Evolutionary conservation across 2,888 invertebrate genomes (phyloP).

Genomic region (Bombyx huttoni): DNA sequence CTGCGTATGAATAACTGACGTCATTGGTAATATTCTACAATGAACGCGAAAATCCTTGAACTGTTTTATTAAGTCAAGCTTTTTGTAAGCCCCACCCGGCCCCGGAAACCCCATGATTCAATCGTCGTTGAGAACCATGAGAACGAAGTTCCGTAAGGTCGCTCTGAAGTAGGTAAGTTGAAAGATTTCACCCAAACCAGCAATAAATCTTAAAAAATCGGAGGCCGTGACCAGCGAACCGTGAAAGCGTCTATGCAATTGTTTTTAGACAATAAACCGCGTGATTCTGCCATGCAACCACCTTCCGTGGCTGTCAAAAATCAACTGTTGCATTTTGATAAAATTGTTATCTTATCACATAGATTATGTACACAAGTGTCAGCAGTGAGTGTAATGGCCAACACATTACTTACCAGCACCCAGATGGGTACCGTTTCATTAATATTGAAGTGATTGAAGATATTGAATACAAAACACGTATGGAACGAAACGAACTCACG

Average conservation of each 20-base stretch:
- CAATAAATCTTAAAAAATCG: slow-evolving; percentile 8
- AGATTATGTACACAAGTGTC: slow-evolving; percentile 67
- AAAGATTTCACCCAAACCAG: slow-evolving; percentile 16
- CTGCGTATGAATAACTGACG: too few relatives aligned
- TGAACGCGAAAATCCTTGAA: background rate
- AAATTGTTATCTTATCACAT: slow-evolving; percentile 54
- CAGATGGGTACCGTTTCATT: slow-evolving; percentile 31
- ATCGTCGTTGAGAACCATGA: slow-evolving; percentile 6
- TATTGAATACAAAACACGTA: slow-evolving; percentile 33
- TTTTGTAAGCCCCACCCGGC: background rate
- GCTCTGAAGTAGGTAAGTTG: slow-evolving; percentile 6
- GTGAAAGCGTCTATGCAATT: slow-evolving; percentile 6
- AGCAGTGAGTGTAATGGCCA: slow-evolving; percentile 49
- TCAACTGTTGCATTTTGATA: slow-evolving; percentile 12
- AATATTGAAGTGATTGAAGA: slow-evolving; percentile 22
- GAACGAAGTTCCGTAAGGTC: slow-evolving; percentile 8
- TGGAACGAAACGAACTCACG: slow-evolving; percentile 59
- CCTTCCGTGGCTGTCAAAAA: slow-evolving; percentile 15
- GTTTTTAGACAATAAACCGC: background rate
- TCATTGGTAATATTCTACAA: background rate
- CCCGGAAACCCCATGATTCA: background rate
- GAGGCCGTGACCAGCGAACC: slow-evolving; percentile 15
- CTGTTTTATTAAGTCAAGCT: background rate
- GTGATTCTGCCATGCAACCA: slow-evolving; percentile 19
- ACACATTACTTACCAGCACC: slow-evolving; percentile 47